phyloP scores from a whole-genome alignment of 35 echinoderm and acorn worm species.

The Stichopus chloronotus region DNA sequence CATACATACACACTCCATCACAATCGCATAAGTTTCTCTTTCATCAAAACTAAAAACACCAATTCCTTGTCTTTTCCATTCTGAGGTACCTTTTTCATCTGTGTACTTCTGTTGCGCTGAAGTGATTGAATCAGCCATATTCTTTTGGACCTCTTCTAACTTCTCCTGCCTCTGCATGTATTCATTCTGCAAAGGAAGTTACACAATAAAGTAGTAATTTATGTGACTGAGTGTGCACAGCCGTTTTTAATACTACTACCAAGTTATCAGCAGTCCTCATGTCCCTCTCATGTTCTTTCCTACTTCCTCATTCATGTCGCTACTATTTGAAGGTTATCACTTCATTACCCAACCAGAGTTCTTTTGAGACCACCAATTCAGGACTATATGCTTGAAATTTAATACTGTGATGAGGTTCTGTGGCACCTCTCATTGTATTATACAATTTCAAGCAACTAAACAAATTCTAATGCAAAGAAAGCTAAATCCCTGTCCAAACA shows the following conservation, averaged over 20 bases:
- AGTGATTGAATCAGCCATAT: constrained; percentile 79
- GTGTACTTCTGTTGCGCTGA: constrained; percentile 80
- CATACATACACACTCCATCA: no score
- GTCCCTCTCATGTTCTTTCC: neutral
- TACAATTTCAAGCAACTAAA: no score
- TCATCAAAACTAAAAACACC: no score
- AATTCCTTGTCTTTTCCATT: no score
- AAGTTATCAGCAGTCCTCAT: neutral
- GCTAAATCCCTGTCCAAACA: no score
- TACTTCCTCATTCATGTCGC: neutral
- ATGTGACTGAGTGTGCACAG: neutral
- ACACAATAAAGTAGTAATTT: neutral
- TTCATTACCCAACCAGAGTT: neutral
- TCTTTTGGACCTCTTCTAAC: constrained; percentile 79
- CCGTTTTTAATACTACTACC: neutral
- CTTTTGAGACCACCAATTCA: no score
- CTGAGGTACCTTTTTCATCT: constrained; percentile 84
- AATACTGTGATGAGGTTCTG: no score
- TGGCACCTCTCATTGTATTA: no score
- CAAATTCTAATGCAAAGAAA: no score
- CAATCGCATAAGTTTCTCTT: no score
- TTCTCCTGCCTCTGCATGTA: constrained; percentile 88
- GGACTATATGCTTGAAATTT: no score
- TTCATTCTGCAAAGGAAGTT: constrained; percentile 64
- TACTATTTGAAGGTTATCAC: neutral